Base-by-base conservation (phyloP, 2,888 invertebrate genomes). In the Ametastegia equiseti region DNA sequence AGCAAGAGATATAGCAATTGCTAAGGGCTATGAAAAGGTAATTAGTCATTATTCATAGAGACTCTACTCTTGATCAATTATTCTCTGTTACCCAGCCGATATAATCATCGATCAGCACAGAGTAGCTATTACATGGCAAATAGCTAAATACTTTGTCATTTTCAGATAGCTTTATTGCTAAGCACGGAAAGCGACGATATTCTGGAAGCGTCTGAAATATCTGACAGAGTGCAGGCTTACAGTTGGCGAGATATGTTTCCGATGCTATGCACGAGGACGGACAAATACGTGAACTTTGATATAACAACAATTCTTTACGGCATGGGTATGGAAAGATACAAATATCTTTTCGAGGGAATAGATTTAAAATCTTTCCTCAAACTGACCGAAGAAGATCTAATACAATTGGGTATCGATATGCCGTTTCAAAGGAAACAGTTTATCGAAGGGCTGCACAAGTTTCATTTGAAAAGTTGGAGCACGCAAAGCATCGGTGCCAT, bases 401-500 rank as follows among this genome's bases (percentile, higher is more conserved):
- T 92, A 65, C 88, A 92, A 78, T 85, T 95, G 50, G 95, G 95
- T 47, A 92, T 96, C 23, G 91, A 92, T 3, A 92, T 95, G 90
- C 94, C 94, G 0, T 94, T 93, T 84, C 94, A 95, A 86, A 92
- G 94, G 83, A 93, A 93, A 83, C 92, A 94, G 86, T 92, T 95
- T 83, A 88, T 92, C 79, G 87, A 90, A 47, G 94, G 94, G 0
- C 87, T 95, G 69, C 92, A 93, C 77, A 93, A 92, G 83, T 95
- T 95, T 87, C 95, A 95, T 86, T 92, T 90, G 82, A 92, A 93
- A 84, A 92, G 92, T 1, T 95, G 94, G 93, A 93, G 92, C 86
- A 84, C 93, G 1, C 91, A 92, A 5, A 89, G 86, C 81, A 83
- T 91, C 82, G 86, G 87, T 39, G 80, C 65, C 30, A 80, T 88